A percentile compares a stretch with the other conserved stretches of the same genome.
phyloP scores from a whole-genome alignment of 2,888 invertebrate genomes.

The Pardosa pseudoannulata region DNA sequence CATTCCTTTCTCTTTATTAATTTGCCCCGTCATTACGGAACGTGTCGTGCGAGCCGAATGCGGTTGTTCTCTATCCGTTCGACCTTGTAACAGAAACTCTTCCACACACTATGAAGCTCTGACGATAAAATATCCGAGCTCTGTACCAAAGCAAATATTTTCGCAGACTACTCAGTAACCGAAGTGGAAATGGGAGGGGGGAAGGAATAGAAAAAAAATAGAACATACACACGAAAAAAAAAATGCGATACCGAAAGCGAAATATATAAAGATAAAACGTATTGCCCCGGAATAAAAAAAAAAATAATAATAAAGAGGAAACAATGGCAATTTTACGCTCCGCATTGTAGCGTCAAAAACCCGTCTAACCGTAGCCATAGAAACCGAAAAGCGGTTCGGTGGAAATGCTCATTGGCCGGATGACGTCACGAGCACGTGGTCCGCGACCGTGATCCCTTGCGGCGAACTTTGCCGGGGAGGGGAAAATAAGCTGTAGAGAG shows the following conservation, averaged over 20 bases:
- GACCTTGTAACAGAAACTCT: too few species aligned
- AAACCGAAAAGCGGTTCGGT: constrained; percentile 1
- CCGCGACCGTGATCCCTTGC: constrained; percentile 4
- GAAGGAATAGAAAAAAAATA: too few species aligned
- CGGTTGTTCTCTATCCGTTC: too few species aligned
- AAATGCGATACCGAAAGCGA: not conserved
- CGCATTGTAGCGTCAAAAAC: constrained; percentile 1
- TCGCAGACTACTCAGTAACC: not conserved
- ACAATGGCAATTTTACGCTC: constrained; percentile 15
- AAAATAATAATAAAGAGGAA: not conserved
- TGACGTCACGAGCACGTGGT: not conserved
- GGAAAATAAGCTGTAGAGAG: constrained; percentile 8
- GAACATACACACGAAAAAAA: not conserved
- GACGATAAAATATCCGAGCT: not conserved
- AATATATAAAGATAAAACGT: not conserved
- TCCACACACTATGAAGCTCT: not conserved
- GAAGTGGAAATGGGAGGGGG: too few species aligned
- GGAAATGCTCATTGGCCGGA: constrained; percentile 7
- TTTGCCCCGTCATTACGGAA: too few species aligned
- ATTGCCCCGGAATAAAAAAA: not conserved
- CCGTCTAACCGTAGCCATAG: not conserved
- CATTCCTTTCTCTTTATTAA: too few species aligned
- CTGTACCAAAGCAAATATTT: not conserved
- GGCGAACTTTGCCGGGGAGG: constrained; percentile 14
- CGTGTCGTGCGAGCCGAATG: too few species aligned